A percentile compares a stretch with the other conserved stretches of the same genome.
Conservation (phyloP, 2,888 invertebrate genomes). For the Nemotelus nigrinus region DNA sequence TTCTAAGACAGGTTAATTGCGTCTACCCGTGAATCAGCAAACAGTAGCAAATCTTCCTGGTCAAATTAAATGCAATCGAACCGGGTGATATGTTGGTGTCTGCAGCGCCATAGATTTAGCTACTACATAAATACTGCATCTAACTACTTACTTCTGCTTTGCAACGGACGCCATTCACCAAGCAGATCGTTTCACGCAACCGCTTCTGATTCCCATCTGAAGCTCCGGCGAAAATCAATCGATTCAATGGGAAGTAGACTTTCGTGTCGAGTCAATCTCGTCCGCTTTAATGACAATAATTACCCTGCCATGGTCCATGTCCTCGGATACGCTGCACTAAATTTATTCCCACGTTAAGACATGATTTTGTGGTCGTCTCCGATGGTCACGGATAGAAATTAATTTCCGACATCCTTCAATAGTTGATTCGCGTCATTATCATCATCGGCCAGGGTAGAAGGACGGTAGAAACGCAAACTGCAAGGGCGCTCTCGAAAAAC, state of each 20-base stretch:
- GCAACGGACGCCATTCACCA: neutral
- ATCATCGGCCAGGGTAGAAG: neutral
- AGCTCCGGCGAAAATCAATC: neutral
- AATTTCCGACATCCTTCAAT: slow-evolving; percentile 31
- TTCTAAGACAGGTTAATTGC: slow-evolving; percentile 35
- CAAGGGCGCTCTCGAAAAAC: slow-evolving; percentile 12
- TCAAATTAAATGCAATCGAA: slow-evolving; percentile 20
- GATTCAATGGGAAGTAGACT: slow-evolving; percentile 16
- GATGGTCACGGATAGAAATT: slow-evolving; percentile 14
- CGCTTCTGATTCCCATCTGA: neutral
- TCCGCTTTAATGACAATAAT: slow-evolving; percentile 43
- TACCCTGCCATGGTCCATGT: slow-evolving; percentile 31
- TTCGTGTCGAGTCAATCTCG: slow-evolving; percentile 32
- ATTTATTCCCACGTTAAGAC: slow-evolving; percentile 28
- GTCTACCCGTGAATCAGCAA: neutral
- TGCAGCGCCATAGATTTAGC: neutral
- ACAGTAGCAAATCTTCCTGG: slow-evolving; percentile 31
- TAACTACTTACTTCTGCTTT: too few relatives aligned
- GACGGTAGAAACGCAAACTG: neutral
- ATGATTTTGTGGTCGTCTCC: slow-evolving; percentile 17
- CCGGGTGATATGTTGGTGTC: too few relatives aligned
- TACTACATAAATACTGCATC: neutral
- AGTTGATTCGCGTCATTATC: neutral
- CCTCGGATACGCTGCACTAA: neutral
- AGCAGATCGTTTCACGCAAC: neutral